Conservation (phyloP, 2,888 invertebrate genomes). For the Isotomurus palustris region DNA sequence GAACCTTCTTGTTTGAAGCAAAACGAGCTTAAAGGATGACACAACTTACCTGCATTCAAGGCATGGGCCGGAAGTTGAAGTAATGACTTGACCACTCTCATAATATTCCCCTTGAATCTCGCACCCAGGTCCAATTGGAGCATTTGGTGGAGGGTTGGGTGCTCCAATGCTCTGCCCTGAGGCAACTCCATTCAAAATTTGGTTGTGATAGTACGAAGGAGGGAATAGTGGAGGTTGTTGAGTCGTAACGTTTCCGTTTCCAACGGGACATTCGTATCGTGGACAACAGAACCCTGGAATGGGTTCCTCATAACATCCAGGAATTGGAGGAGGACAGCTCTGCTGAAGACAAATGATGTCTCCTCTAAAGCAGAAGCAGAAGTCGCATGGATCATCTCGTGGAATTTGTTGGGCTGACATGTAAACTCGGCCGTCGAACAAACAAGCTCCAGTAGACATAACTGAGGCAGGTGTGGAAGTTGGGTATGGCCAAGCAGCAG, state of each 20-base stretch:
- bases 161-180: conserved; percentile 14
- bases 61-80: conserved; percentile 84
- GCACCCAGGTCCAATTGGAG: conserved; percentile 70
- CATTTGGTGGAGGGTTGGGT: conserved; percentile 57
- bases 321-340: conserved; percentile 90
- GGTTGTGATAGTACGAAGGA: conserved; percentile 44
- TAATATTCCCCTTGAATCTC: conserved; percentile 80
- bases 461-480: conserved; percentile 51
- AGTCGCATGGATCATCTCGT: conserved; percentile 89
- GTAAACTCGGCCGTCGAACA: conserved; percentile 87
- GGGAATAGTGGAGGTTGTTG: conserved; percentile 82
- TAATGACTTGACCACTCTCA: conserved; percentile 77
- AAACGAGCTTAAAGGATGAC: background rate
- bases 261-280: conserved; percentile 86
- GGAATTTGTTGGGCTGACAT: conserved; percentile 93
- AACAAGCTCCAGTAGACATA: conserved; percentile 83
- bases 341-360: conserved; percentile 93
- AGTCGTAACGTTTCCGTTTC: conserved; percentile 75
- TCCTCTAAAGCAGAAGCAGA: conserved; percentile 94
- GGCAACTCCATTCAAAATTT: conserved; percentile 38
- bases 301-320: conserved; percentile 84
- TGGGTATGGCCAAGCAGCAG: conserved; percentile 41
- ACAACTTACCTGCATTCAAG: conserved; percentile 83
- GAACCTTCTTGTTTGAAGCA: background rate
- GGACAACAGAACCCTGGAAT: conserved; percentile 93